Evolutionary conservation across 2,797 vertebrate species (phyloP), one percentile per base, ranked within the genome.

Genomic region (Intellagama lesueurii): DNA sequence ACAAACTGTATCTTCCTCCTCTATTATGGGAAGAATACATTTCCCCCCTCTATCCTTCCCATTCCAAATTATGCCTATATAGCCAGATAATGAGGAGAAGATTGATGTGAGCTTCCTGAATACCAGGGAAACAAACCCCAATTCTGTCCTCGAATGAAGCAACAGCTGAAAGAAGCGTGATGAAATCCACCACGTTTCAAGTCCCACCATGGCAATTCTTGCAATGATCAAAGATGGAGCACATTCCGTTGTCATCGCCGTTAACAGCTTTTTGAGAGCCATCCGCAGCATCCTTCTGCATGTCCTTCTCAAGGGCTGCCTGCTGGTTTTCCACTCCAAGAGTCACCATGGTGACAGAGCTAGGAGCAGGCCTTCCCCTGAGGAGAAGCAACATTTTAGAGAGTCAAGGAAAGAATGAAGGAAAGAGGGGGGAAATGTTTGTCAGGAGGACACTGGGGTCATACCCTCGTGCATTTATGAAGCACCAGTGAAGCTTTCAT

Each of bases 291-390:
- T 73, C 79, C 72, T 9, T 12, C 5, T 89, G 88, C 4, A 2
- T 3, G 2, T 90, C 88, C 28, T 91, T 90, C 88, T 92, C 88
- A 88, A 90, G 92, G 44, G 44, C 81, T 85, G 89, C 17, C 24
- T 35, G 47, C 75, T 79, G 35, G 64, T 70, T 89, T 14, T 19
- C 81, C 60, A 70, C 47, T 83, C 0, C 1, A 52, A 72, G 49
- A 95, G 92, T 96, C 94, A 92, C 93, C 94, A 95, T 95, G 94
- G 94, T 92, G 95, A 95, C 94, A 92, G 60, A 85, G 83, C 83
- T 89, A 94, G 92, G 91, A 92, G 94, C 91, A 93, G 80, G 56
- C 80, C 49, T 90, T 93, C 70, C 88, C 94, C 86, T 87, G 90
- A 17, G 56, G 87, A 70, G n/a, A 92, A 17, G 90, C 89, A 66